Conservation (phyloP, 92 coral and sea anemone species). For the Porites evermanni region DNA sequence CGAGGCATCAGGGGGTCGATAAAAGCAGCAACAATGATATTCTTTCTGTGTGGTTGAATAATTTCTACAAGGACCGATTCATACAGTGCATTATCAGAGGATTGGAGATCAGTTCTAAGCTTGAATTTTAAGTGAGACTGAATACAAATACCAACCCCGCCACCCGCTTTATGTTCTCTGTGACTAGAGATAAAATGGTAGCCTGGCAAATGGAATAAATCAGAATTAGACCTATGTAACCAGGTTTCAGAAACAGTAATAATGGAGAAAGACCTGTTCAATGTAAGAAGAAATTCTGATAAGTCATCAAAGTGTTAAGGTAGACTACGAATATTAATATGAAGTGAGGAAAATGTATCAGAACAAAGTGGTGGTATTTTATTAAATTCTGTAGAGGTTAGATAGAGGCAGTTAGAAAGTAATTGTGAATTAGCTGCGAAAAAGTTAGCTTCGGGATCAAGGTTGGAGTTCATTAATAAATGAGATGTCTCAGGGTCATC, state of each 20-base stretch:
- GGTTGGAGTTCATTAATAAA: slow-evolving; percentile 47
- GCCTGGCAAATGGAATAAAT: too few relatives aligned
- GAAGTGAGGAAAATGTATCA: slow-evolving; percentile 46
- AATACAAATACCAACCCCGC: slow-evolving; percentile 23
- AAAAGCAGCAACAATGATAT: background rate
- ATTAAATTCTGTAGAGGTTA: slow-evolving; percentile 52
- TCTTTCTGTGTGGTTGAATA: too few relatives aligned
- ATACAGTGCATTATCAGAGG: background rate
- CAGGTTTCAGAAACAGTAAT: slow-evolving; percentile 6
- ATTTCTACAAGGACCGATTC: too few relatives aligned
- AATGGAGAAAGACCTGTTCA: slow-evolving; percentile 49
- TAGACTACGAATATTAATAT: slow-evolving; percentile 54
- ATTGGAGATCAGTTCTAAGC: slow-evolving; percentile 30
- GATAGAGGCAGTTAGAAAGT: slow-evolving; percentile 44
- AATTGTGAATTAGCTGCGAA: slow-evolving; percentile 33
- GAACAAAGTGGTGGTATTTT: slow-evolving; percentile 35
- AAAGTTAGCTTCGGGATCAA: slow-evolving; percentile 57
- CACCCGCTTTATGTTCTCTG: too few relatives aligned
- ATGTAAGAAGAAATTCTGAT: background rate
- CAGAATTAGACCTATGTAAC: too few relatives aligned
- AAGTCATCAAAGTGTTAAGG: background rate
- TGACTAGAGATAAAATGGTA: too few relatives aligned
- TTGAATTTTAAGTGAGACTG: slow-evolving; percentile 25
- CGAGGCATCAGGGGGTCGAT: slow-evolving; percentile 39
- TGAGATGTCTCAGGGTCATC: too few relatives aligned